Evolutionary conservation across 2,113 vertebrate species (phyloP), one percentile per base, ranked within the genome.

Genomic region (Vulpes vulpes): DNA sequence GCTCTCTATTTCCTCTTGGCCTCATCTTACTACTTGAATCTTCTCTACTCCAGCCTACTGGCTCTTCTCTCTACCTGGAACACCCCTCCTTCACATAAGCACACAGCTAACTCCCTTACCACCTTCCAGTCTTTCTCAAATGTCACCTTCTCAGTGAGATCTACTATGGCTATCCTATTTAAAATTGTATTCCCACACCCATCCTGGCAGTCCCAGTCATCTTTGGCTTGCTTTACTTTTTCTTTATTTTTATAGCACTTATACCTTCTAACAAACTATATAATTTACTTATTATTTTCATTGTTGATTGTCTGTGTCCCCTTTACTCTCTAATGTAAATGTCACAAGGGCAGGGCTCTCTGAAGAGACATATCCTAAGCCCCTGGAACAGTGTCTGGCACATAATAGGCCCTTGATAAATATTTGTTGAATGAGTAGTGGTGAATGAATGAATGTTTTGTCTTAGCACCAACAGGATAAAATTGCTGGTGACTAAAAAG

Each of bases 161-260:
- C n/a, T 55, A 11, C 55, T 53, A 0, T 11, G 43, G 25, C 43
- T 22, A 12, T 71, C 11, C 32, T 85, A 1, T 82, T 97, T 93
- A 91, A 95, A 84, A 49, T 78, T 17, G 30, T 3, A 55, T 5
- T 73, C 32, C 60, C 5, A 32, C 4, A 53, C 11, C 25, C 16
- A n/a, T 53, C 43, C n/a, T 43, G 23, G 81, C 11, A 51, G 2
- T 69, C 43, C 43, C 5, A 80, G 0, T 55, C 20, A 55, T n/a
- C 80, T 15, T 91, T 73, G 64, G 32, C 35, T 94, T 84, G 19
- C 84, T 71, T 78, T 82, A 38, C 82, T 94, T 94, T 90, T 76
- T 73, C n/a, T 55, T 74, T 86, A 57, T 88, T 91, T 91, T 80
- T 55, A 83, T 94, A 38, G 60, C 5, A 73, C n/a, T 86, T 87